phyloP scores from a whole-genome alignment of 2,113 vertebrate genomes.

The Cygnus atratus region DNA sequence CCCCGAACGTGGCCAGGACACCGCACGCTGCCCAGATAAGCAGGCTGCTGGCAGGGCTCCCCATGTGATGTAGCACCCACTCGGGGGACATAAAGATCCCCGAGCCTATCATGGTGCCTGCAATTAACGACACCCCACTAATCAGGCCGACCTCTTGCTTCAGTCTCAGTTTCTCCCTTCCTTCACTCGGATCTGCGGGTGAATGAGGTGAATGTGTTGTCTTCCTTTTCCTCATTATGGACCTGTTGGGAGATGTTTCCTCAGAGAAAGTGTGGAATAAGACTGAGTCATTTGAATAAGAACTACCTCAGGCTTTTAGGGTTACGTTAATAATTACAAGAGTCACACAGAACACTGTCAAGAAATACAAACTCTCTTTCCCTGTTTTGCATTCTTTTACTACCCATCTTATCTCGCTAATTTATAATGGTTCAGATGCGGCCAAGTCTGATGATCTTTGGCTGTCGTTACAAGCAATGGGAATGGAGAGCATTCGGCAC shows the following conservation, averaged over 20 bases:
- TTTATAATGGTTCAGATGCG: not conserved
- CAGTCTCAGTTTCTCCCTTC: conserved; percentile 47
- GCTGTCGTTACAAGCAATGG: not conserved
- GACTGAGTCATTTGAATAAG: not conserved
- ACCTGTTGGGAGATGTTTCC: not conserved
- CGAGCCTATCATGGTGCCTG: conserved; percentile 85
- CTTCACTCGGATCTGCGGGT: not conserved
- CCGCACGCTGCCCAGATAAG: conserved; percentile 82
- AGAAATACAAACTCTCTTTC: not conserved
- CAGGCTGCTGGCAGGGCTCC: conserved; percentile 83
- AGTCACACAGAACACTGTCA: not conserved
- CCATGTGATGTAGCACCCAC: conserved; percentile 76
- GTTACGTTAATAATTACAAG: conserved; percentile 73
- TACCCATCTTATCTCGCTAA: not conserved
- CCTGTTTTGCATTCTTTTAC: not conserved
- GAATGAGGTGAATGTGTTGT: not conserved
- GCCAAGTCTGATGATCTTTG: not conserved
- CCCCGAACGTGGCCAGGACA: conserved; percentile 75
- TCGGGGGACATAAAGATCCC: conserved; percentile 84
- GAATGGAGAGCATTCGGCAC: not conserved
- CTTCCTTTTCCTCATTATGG: conserved; percentile 42
- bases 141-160: conserved; percentile 70
- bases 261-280: not conserved
- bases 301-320: not conserved
- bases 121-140: conserved; percentile 77